These are phyloP conservation scores for Rugalucina vietnamica DNA, from an alignment of 2,888 invertebrate species.

Conservation along the genomic window DNA sequence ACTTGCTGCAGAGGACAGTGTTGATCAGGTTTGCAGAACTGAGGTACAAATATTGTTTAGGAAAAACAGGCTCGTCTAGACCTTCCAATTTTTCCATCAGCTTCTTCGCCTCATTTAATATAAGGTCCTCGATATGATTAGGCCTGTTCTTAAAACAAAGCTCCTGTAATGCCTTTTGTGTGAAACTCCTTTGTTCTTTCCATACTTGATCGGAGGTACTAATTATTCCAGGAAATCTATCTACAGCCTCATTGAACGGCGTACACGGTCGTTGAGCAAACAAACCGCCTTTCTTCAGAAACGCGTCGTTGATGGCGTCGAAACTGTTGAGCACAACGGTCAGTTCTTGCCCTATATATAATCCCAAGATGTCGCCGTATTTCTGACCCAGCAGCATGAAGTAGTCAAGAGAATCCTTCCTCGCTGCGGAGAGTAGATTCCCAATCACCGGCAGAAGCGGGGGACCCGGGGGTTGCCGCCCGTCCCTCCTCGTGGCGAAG, in stretches of 20 bases:
- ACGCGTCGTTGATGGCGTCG: constrained; percentile 41
- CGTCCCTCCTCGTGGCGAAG: constrained; percentile 30
- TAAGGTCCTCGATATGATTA: constrained; percentile 24
- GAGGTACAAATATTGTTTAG: background rate
- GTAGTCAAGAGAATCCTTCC: constrained; percentile 17
- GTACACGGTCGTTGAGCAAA: constrained; percentile 30
- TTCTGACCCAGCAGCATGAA: constrained; percentile 15
- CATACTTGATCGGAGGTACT: constrained; percentile 25
- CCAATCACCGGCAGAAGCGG: constrained; percentile 51
- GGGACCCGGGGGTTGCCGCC: constrained; percentile 45
- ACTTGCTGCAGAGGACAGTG: background rate
- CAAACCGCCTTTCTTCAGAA: constrained; percentile 38
- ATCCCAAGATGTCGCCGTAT: constrained; percentile 48
- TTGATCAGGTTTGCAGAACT: background rate
- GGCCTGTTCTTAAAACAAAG: constrained; percentile 36
- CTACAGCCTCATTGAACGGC: background rate
- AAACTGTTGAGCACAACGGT: constrained; percentile 48
- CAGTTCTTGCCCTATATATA: constrained; percentile 44
- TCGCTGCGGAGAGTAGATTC: constrained; percentile 36
- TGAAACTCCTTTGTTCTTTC: constrained; percentile 42
- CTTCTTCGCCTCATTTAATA: constrained; percentile 1
- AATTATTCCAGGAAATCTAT: constrained; percentile 18
- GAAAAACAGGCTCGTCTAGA: background rate
- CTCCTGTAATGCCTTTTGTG: constrained; percentile 19
- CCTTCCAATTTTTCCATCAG: background rate